Evolutionary conservation across 2,113 vertebrate species (phyloP).

Genomic region (Oryzias melastigma): DNA sequence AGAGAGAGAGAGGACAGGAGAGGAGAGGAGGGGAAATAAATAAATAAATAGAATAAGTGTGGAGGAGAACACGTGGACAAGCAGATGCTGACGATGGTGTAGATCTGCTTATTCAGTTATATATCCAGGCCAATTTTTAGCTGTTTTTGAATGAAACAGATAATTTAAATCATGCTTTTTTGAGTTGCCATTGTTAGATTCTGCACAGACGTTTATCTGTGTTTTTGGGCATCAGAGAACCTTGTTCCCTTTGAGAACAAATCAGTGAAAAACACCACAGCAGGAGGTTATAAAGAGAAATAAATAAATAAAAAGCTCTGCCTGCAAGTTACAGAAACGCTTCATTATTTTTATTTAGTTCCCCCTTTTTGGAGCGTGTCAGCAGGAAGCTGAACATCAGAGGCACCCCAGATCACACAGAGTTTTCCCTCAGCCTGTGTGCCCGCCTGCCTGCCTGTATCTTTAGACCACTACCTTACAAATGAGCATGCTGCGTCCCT

Average conservation of each 20-base stretch:
- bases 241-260: neutral
- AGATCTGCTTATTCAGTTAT: too few relatives aligned
- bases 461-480: conserved; percentile 64
- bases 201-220: conserved; percentile 1
- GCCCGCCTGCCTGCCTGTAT: conserved; percentile 28
- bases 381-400: conserved; percentile 10
- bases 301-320: neutral
- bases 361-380: conserved; percentile 9
- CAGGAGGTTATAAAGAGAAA: conserved; percentile 10
- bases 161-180: neutral
- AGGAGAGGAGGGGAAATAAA: neutral
- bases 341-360: neutral
- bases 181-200: neutral
- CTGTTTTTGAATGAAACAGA: too few relatives aligned
- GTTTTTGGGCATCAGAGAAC: conserved; percentile 9
- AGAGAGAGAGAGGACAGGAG: conserved; percentile 15
- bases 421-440: conserved; percentile 28
- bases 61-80: conserved; percentile 16
- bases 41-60: neutral
- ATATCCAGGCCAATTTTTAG: too few relatives aligned
- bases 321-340: conserved; percentile 7
- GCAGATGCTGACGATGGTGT: conserved; percentile 24
- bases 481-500: conserved; percentile 67
- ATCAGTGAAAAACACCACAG: neutral
- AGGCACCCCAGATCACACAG: conserved; percentile 24